Evolutionary conservation across 2,113 vertebrate species (phyloP), one percentile per base, ranked within the genome.

Genomic region (Benitochromis conjunctus): DNA sequence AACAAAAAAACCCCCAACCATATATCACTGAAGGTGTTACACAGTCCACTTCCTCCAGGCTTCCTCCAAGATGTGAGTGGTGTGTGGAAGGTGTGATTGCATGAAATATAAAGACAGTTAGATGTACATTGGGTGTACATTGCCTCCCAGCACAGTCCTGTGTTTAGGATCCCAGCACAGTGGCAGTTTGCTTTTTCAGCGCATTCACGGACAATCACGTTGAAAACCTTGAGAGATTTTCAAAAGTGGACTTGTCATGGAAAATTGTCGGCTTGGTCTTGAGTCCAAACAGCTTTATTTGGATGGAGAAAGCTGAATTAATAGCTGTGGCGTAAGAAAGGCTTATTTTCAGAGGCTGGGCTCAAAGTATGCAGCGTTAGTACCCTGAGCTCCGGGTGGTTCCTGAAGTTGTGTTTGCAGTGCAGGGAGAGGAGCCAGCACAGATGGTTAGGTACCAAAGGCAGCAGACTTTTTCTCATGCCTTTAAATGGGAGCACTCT

Each of bases 381-480:
- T 83, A 71, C 80, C 71, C 82, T 54, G 81, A 84, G 88, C 88
- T 93, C 88, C 6, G 57, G 81, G 86, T 89, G 89, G 94, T 86
- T 90, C 84, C 89, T 66, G 85, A 43, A 89, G 89, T 91, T 19
- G 81, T 91, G 89, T 95, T 96, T 96, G 94, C 95, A 94, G 95
- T 92, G 88, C 87, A 95, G 95, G 91, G 94, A 94, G 95, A 95
- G 96, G 91, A 95, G 96, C 95, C 95, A 95, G 95, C 97, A 97
- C 98, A 98, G 98, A 99, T 98, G 98, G 97, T 97, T 93, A 88
- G 95, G 96, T 96, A 96, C 97, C 96, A 96, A 96, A 95, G 96
- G 96, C 96, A 96, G 92, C 95, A 94, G 96, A 96, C 96, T 97
- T 97, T 98, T 98, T 98, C 98, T 98, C 98, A 99, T 97, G 97